These are phyloP conservation scores for Glossophaga mutica DNA, from an alignment of 2,797 vertebrate species.

Conservation along the genomic window DNA sequence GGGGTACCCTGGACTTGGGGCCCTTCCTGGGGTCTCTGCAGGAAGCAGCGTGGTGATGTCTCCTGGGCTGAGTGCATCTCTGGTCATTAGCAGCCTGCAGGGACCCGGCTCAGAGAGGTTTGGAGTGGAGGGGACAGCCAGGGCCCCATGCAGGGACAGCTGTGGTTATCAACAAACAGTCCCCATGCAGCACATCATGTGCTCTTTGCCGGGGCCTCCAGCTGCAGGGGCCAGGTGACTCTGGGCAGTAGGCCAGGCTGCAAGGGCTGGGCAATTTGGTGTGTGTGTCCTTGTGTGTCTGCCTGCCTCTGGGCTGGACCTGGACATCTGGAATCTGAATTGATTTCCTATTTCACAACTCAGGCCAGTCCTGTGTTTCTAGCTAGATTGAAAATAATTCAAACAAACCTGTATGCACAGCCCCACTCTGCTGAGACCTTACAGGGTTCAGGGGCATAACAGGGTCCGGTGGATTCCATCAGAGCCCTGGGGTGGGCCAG, in stretches of 20 bases:
- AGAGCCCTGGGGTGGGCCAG: not conserved
- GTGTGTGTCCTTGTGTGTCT: not conserved
- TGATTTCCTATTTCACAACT: not conserved
- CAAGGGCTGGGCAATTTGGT: not conserved
- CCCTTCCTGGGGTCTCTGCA: not conserved
- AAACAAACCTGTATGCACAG: not conserved
- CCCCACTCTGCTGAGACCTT: not conserved
- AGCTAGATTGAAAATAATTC: not conserved
- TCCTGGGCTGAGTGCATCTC: too few relatives aligned
- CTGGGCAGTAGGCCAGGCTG: not conserved
- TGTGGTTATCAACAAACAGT: not conserved
- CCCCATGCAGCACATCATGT: not conserved
- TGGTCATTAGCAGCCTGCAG: rapidly evolving
- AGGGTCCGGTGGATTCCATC: rapidly evolving
- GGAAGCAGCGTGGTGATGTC: not conserved
- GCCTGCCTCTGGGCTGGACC: not conserved
- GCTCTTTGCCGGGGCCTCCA: not conserved
- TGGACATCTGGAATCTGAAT: not conserved
- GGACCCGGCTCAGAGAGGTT: not conserved
- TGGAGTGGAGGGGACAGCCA: not conserved
- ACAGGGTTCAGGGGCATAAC: rapidly evolving
- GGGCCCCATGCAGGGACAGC: not conserved
- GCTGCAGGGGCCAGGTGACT: conserved; percentile 41
- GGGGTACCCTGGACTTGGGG: not conserved
- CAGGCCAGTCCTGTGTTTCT: not conserved